Conservation (phyloP, 2,797 vertebrate species). For the Fringilla coelebs region DNA sequence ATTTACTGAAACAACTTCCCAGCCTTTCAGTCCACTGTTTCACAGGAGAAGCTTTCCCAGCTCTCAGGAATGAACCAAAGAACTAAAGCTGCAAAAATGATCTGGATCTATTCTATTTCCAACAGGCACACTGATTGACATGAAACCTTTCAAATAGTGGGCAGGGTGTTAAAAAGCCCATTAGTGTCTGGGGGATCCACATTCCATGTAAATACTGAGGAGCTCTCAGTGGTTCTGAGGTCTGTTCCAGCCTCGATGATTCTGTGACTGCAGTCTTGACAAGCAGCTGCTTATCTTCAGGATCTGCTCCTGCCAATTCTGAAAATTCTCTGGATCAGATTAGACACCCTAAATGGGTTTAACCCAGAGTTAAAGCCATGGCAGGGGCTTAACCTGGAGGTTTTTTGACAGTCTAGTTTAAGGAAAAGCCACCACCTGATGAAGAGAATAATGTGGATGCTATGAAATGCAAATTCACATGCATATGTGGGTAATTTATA, state of each 20-base stretch:
- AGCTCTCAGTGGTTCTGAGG: neutral
- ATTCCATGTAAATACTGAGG: neutral
- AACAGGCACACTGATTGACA: neutral
- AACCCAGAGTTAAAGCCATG: neutral
- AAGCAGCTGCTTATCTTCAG: neutral
- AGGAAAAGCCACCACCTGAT: neutral
- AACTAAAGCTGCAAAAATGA: neutral
- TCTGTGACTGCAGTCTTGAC: rapidly evolving
- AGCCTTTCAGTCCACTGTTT: neutral
- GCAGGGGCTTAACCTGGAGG: neutral
- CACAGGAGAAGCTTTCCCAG: neutral
- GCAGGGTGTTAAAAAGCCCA: neutral
- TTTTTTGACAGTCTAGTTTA: neutral
- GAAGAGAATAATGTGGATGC: neutral
- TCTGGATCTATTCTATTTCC: neutral
- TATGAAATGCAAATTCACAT: neutral
- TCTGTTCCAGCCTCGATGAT: neutral
- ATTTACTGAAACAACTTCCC: neutral
- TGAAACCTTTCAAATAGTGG: neutral
- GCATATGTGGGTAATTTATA: neutral
- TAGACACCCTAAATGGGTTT: neutral
- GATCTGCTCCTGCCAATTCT: neutral
- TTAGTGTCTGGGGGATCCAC: neutral
- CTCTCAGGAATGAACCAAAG: neutral
- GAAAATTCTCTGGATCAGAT: neutral